These are phyloP conservation scores for Spodoptera frugiperda DNA, from an alignment of 1,140 invertebrate species.

Conservation along the genomic window DNA sequence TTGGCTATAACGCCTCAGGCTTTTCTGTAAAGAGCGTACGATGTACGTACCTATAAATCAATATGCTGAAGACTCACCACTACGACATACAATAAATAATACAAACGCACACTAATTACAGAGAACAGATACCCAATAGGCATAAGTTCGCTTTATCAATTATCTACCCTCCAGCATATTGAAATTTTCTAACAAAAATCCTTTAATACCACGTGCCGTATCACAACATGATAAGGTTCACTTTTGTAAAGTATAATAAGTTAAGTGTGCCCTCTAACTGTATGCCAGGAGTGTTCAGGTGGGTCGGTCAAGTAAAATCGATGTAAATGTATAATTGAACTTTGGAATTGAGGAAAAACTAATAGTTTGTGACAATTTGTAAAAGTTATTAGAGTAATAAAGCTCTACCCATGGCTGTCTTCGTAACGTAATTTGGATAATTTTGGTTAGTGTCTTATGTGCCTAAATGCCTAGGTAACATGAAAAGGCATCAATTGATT, in stretches of 20 bases:
- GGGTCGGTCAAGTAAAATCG: slow-evolving; percentile 43
- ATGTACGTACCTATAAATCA: slow-evolving; percentile 65
- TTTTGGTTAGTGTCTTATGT: too few species aligned
- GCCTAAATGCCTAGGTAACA: too few species aligned
- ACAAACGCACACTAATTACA: slow-evolving; percentile 65
- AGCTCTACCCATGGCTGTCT: too few species aligned
- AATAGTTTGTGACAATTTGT: neutral
- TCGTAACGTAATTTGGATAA: too few species aligned
- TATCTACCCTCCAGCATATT: slow-evolving; percentile 55
- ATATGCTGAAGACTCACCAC: slow-evolving; percentile 57
- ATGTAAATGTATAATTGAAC: slow-evolving; percentile 34
- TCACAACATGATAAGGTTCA: neutral
- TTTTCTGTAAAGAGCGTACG: slow-evolving; percentile 56
- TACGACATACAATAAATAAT: slow-evolving; percentile 65
- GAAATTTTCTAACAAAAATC: slow-evolving; percentile 28
- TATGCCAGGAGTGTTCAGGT: slow-evolving; percentile 31
- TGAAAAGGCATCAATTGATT: too few species aligned
- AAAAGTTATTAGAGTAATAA: too few species aligned
- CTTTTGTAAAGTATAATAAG: neutral
- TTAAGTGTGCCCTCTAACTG: slow-evolving; percentile 32
- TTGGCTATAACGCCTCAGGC: slow-evolving; percentile 47
- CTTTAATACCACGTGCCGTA: neutral
- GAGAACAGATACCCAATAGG: slow-evolving; percentile 67
- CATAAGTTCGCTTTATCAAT: slow-evolving; percentile 67
- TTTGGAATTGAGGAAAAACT: neutral